Base-by-base conservation (phyloP, 2,797 vertebrate species). In the Sebastes goodei region DNA sequence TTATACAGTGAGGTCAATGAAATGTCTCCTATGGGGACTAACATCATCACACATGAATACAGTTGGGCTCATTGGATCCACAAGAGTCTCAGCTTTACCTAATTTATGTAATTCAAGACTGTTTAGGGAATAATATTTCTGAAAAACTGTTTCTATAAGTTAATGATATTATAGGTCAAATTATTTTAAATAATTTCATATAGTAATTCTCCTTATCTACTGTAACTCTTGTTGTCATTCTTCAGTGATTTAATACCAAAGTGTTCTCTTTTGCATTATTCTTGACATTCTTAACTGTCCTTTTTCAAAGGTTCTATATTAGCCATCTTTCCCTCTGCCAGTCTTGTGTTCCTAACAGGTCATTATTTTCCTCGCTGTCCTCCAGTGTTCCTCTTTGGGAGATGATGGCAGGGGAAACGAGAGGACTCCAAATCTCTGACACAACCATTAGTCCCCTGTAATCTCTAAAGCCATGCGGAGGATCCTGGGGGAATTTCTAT, bases 401-500 rank as follows among this genome's bases (percentile, higher is more conserved):
- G 21, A 15, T 27, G 57, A 79, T 66, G 53, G 49, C 49, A 61
- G 55, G 17, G 76, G 77, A 33, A 71, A 62, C 57, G 30, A 72
- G 61, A 74, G 33, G 27, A 0, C 78, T 60, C 63, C 55, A 67
- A 74, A 77, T 71, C 61, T 81, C 66, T 23, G 49, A 71, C 70
- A 76, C 14, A 9, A 62, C 72, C 67, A 56, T 71, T 78, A 86
- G 71, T 71, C 69, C 57, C 6, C 67, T 59, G 14, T 91, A 65
- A 89, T 89, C 77, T 86, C 74, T 64, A 80, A 83, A 83, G 72
- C 78, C 53, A 0, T 0, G 74, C 60, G 38, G 65, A 78, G 77
- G 74, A 55, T 82, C 66, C 75, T 72, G 32, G 15, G 68, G 78
- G 78, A 80, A 87, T 91, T 82, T 81, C 69, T 75, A 79, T 81